Evolutionary conservation across 2,888 invertebrate genomes (phyloP).

Genomic region (Chloromyia formosa): DNA sequence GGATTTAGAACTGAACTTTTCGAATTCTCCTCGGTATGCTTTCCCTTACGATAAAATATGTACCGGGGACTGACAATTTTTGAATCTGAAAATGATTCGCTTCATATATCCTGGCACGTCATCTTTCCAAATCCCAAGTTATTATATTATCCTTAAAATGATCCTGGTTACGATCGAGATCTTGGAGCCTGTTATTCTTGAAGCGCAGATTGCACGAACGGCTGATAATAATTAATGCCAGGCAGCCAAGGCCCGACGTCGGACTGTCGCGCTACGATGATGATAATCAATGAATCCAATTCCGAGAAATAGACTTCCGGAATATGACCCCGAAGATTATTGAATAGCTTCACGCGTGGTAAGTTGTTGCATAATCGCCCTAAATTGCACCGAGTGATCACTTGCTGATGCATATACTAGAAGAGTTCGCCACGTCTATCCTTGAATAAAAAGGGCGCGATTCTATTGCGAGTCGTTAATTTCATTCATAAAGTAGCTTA

Average conservation of each 20-base stretch:
- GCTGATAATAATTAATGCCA: too few species aligned
- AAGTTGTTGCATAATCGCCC: conserved; percentile 77
- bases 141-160: conserved; percentile 71
- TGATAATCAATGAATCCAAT: conserved; percentile 76
- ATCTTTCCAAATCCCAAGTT: conserved; percentile 74
- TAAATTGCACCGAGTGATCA: conserved; percentile 70
- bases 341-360: conserved; percentile 68
- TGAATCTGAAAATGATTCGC: too few species aligned
- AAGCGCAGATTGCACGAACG: conserved; percentile 76
- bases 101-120: conserved; percentile 74
- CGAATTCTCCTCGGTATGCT: too few species aligned
- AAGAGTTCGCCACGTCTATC: conserved; percentile 82
- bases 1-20: too few species aligned
- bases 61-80: too few species aligned
- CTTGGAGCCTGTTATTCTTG: conserved; percentile 65
- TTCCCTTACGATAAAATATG: too few species aligned
- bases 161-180: conserved; percentile 73
- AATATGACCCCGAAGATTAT: conserved; percentile 73
- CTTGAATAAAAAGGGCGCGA: conserved; percentile 70
- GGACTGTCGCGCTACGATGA: too few species aligned
- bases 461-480: too few species aligned
- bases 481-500: too few species aligned
- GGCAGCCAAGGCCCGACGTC: too few species aligned
- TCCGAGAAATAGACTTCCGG: conserved; percentile 82
- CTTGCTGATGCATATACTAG: conserved; percentile 79